phyloP scores from a whole-genome alignment of 2,888 invertebrate genomes.

The Xanthorhoe designata region DNA sequence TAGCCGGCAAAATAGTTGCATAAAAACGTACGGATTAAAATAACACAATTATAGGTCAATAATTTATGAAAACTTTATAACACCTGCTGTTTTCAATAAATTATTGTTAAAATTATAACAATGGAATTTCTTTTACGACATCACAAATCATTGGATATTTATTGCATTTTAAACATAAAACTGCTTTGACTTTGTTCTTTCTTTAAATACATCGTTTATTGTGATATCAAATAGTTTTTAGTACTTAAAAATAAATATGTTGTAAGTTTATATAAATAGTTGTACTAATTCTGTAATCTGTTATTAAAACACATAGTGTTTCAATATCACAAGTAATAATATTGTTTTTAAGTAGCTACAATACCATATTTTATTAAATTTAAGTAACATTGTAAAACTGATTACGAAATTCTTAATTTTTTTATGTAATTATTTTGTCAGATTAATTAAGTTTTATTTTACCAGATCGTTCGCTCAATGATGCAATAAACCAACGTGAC shows the following conservation, averaged over 20 bases:
- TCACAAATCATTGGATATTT: conserved; percentile 47
- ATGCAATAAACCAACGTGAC: conserved; percentile 2
- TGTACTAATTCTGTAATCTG: too few relatives aligned
- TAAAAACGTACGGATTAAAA: conserved; percentile 15
- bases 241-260: neutral
- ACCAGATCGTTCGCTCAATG: neutral
- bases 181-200: conserved; percentile 24
- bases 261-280: too few relatives aligned
- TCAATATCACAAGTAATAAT: too few relatives aligned
- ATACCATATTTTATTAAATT: too few relatives aligned
- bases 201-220: conserved; percentile 10
- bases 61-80: conserved; percentile 38
- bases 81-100: conserved; percentile 45
- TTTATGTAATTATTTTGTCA: neutral
- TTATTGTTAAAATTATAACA: conserved; percentile 45
- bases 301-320: too few relatives aligned
- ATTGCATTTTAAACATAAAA: conserved; percentile 38
- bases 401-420: neutral
- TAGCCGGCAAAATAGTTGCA: neutral
- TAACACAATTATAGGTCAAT: conserved; percentile 37
- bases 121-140: conserved; percentile 44
- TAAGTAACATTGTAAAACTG: too few relatives aligned
- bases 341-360: too few relatives aligned
- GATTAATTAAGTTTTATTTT: neutral
- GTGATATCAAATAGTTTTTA: conserved; percentile 7